Conservation (phyloP, 2,113 vertebrate species). For the Opisthocomus hoazin region DNA sequence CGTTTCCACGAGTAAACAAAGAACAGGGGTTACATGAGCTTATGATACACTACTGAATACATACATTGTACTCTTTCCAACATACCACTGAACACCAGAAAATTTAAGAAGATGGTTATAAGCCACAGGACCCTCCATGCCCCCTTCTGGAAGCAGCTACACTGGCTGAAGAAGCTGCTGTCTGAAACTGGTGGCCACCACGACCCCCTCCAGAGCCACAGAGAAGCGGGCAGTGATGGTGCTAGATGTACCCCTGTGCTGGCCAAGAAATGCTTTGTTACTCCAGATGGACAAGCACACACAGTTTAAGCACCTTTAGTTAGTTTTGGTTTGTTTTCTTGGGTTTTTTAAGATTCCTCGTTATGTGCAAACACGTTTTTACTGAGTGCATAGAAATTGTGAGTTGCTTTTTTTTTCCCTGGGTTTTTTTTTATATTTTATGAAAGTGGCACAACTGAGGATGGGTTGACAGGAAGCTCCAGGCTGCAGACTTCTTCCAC, state of each 20-base stretch:
- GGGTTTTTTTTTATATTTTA: not conserved
- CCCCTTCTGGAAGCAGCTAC: not conserved
- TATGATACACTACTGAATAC: not conserved
- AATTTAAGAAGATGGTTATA: not conserved
- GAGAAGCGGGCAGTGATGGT: rapidly evolving
- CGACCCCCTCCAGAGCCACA: not conserved
- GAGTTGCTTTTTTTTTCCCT: not conserved
- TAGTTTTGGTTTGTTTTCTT: not conserved
- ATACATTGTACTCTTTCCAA: not conserved
- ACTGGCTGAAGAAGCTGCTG: not conserved
- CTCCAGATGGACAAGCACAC: not conserved
- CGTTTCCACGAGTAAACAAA: not conserved
- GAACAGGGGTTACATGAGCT: not conserved
- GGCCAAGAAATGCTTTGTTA: not conserved
- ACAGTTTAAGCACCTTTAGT: not conserved
- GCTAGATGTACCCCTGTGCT: rapidly evolving
- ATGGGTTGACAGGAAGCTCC: not conserved
- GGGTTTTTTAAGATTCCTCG: not conserved
- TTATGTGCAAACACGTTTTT: not conserved
- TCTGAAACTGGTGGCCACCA: not conserved
- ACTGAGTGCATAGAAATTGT: rapidly evolving
- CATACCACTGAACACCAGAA: not conserved
- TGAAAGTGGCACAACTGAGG: not conserved
- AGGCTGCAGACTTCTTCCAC: not conserved
- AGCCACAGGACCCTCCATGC: not conserved